Evolutionary conservation across 2,797 vertebrate genomes (phyloP).

Genomic region (Bovichtus diacanthus): DNA sequence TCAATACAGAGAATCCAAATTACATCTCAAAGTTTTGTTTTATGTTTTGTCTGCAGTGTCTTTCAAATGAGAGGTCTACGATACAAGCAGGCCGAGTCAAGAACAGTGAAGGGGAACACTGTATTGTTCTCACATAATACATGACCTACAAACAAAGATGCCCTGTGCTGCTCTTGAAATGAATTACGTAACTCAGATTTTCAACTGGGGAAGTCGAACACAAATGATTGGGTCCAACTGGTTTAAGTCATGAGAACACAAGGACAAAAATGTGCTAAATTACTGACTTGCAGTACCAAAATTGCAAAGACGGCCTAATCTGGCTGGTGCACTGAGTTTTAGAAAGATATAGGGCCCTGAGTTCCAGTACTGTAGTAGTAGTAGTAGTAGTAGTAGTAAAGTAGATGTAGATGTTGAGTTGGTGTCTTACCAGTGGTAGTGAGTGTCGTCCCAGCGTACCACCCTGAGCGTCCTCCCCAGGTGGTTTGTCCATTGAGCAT

Average conservation of each 20-base stretch:
- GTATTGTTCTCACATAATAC: background rate
- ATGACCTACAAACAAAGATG: background rate
- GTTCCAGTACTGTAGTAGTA: too few species aligned
- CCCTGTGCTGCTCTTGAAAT: background rate
- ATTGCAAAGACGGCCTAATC: too few species aligned
- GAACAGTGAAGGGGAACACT: background rate
- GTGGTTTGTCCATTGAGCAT: conserved; percentile 95
- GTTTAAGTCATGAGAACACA: too few species aligned
- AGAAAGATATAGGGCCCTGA: too few species aligned
- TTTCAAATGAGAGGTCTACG: background rate
- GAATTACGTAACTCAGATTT: background rate
- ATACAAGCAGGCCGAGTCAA: background rate
- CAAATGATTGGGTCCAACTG: background rate
- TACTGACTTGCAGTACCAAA: too few species aligned
- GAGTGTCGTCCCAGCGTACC: conserved; percentile 94
- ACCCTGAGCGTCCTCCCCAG: conserved; percentile 95
- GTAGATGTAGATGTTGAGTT: background rate
- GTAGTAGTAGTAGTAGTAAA: too few species aligned
- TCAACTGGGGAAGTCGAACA: background rate
- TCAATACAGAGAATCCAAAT: background rate
- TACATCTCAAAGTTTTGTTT: background rate
- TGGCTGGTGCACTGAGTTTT: too few species aligned
- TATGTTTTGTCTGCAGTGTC: background rate
- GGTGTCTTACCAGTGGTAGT: conserved; percentile 88
- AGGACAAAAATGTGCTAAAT: too few species aligned